phyloP scores from a whole-genome alignment of 2,113 vertebrate genomes.

The Callocephalon fimbriatum region DNA sequence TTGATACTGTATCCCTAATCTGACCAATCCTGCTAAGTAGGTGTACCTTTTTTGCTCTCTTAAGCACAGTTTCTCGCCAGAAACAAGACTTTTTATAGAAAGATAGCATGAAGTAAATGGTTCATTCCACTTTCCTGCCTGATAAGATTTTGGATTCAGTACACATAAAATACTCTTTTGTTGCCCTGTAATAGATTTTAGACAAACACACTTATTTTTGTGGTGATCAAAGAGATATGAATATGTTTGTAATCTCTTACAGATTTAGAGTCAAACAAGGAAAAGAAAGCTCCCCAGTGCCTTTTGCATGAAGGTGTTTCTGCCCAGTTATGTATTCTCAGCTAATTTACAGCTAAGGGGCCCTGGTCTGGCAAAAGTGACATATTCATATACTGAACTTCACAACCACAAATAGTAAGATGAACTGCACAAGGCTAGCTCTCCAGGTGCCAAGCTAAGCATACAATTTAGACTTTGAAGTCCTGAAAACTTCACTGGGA shows the following conservation, averaged over 20 bases:
- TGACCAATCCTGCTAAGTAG: not conserved
- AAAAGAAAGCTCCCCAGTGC: not conserved
- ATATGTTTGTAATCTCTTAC: constrained; percentile 27
- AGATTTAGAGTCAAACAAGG: not conserved
- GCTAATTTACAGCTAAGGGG: not conserved
- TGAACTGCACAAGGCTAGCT: not conserved
- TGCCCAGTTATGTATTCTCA: not conserved
- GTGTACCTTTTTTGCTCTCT: not conserved
- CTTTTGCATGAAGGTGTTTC: not conserved
- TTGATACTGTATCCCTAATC: not conserved
- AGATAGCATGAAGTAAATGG: not conserved
- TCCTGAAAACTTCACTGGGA: not conserved
- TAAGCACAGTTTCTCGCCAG: not conserved
- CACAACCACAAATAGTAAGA: not conserved
- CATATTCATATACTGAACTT: not conserved
- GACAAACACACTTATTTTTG: constrained; percentile 32
- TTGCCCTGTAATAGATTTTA: constrained; percentile 32
- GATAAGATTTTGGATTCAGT: constrained; percentile 35
- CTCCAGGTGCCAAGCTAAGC: not conserved
- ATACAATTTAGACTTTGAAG: not conserved
- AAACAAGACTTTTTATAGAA: constrained; percentile 33
- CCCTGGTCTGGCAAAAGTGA: not conserved
- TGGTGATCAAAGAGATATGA: constrained; percentile 44
- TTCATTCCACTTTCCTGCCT: not conserved
- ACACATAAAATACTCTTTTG: constrained; percentile 48